Conservation (phyloP, 2,888 invertebrate species). For the Esperia sulphurella region DNA sequence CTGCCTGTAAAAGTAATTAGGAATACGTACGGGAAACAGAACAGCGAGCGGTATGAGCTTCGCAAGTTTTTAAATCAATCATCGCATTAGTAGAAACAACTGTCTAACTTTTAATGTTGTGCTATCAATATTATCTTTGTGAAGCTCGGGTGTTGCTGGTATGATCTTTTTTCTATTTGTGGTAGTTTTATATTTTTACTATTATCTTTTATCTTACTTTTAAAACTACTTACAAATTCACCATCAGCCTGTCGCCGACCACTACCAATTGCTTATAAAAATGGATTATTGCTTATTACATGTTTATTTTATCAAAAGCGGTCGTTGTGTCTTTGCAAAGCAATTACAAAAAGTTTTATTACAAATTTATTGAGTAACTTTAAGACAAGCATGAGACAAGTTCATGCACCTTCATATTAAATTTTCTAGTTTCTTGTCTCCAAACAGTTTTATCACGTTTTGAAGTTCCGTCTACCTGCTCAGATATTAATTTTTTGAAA, state of each 20-base stretch:
- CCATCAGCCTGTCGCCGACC: too few species aligned
- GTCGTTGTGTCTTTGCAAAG: not conserved
- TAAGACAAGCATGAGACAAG: conserved; percentile 7
- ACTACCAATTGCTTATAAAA: too few species aligned
- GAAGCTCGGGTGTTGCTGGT: not conserved
- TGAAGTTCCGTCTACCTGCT: conserved; percentile 58
- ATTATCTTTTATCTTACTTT: too few species aligned
- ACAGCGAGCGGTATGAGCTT: not conserved
- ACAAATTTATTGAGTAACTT: conserved; percentile 9
- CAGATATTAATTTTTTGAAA: conserved; percentile 68
- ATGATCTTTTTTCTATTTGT: too few species aligned
- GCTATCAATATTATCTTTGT: too few species aligned
- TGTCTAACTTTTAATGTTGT: not conserved
- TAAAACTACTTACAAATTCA: too few species aligned
- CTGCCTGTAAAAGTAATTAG: conserved; percentile 1
- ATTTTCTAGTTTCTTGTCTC: conserved; percentile 62
- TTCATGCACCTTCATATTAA: conserved; percentile 54
- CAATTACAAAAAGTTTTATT: not conserved
- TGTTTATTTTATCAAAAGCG: too few species aligned
- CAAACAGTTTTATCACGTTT: conserved; percentile 52
- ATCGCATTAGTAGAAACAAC: not conserved
- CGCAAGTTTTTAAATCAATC: not conserved
- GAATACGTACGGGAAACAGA: not conserved
- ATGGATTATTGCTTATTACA: too few species aligned
- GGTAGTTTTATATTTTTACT: too few species aligned